A percentile compares a stretch with the other conserved stretches of the same genome.
Evolutionary conservation across 2,888 invertebrate genomes (phyloP).

Genomic region (Yponomeuta cagnagella): DNA sequence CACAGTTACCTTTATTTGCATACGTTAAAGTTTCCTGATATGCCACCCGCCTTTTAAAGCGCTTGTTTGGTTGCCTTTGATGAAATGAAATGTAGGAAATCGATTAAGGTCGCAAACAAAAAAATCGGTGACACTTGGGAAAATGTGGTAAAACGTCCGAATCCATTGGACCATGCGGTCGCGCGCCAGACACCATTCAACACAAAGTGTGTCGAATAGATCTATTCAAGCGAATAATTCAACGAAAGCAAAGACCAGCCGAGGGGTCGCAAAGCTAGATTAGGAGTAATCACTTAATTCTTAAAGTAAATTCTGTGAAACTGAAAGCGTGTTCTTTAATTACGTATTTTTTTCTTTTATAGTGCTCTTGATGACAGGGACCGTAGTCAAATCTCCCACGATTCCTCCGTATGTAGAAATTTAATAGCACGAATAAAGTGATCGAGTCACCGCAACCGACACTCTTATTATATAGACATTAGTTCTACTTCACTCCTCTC

Average conservation of each 20-base stretch:
- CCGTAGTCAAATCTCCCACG: constrained; percentile 38
- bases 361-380: constrained; percentile 17
- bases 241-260: constrained; percentile 37
- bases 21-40: not conserved
- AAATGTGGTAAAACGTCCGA: constrained; percentile 17
- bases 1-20: constrained; percentile 15
- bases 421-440: constrained; percentile 36
- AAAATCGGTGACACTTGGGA: not conserved
- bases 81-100: constrained; percentile 14
- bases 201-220: constrained; percentile 48
- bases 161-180: constrained; percentile 44
- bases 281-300: constrained; percentile 13
- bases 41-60: not conserved
- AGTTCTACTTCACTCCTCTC: constrained; percentile 33
- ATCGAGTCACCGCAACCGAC: constrained; percentile 25
- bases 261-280: constrained; percentile 34
- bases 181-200: constrained; percentile 41
- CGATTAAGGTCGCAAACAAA: constrained; percentile 15
- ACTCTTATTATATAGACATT: constrained; percentile 54
- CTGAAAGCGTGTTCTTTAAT: not conserved
- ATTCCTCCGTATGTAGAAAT: constrained; percentile 36
- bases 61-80: not conserved
- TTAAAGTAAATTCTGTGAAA: not conserved
- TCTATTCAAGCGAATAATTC: constrained; percentile 49
- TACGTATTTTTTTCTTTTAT: not conserved